Evolutionary conservation across 1,140 invertebrate genomes (phyloP).

Genomic region (Mycetomoellerius zeteki): DNA sequence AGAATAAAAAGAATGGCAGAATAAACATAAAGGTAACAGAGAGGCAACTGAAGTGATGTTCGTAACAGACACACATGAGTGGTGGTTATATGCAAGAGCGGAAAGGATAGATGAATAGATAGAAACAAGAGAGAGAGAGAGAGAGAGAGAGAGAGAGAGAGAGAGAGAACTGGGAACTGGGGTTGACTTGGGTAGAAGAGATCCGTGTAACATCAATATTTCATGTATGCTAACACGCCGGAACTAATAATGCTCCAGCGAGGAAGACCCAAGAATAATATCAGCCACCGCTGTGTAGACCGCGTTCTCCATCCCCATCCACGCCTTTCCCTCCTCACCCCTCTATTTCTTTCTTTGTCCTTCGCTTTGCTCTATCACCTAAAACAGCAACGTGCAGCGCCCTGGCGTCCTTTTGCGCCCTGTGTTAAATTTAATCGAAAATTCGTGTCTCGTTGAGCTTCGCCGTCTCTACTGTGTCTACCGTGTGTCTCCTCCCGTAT

Average conservation of each 20-base stretch:
- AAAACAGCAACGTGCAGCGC: constrained; percentile 35
- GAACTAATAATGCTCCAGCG: constrained; percentile 86
- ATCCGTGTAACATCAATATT: constrained; percentile 86
- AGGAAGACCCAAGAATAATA: constrained; percentile 87
- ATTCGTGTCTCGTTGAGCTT: constrained; percentile 70
- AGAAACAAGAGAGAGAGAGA: constrained; percentile 5
- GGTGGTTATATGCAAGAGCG: constrained; percentile 31
- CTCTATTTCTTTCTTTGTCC: constrained; percentile 51
- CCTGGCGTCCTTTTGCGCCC: constrained; percentile 60
- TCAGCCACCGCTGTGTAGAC: constrained; percentile 79
- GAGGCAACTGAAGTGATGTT: constrained; percentile 38
- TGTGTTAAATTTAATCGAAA: constrained; percentile 77
- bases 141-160: constrained; percentile 51
- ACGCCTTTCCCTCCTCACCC: constrained; percentile 23
- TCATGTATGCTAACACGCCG: constrained; percentile 87
- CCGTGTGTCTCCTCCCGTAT: constrained; percentile 30
- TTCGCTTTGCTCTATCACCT: constrained; percentile 58
- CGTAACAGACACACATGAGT: constrained; percentile 47
- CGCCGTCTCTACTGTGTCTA: constrained; percentile 23
- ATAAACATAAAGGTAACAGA: constrained; percentile 33
- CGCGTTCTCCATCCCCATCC: constrained; percentile 60
- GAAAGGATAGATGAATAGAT: constrained; percentile 37
- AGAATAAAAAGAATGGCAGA: constrained; percentile 49
- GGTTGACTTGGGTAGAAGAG: constrained; percentile 63
- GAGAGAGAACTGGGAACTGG: constrained; percentile 60